A percentile compares a stretch with the other conserved stretches of the same genome.
Evolutionary conservation across 2,797 vertebrate species (phyloP).

Genomic region (Myioborus miniatus): DNA sequence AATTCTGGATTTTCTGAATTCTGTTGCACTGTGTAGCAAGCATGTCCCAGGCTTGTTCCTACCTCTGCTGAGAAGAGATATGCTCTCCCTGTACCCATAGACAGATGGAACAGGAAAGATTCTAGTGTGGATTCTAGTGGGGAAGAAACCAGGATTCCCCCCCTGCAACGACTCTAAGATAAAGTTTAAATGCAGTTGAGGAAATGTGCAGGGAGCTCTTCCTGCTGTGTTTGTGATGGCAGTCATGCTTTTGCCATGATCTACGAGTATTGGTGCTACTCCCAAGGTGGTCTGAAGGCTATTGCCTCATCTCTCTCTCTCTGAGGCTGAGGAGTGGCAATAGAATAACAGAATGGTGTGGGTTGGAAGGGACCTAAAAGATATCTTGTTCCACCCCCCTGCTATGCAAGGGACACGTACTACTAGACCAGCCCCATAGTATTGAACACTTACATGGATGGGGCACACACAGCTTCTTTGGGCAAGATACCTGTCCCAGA

Average conservation of each 20-base stretch:
- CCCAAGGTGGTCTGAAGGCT: background rate
- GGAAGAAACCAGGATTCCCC: background rate
- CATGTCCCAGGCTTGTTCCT: background rate
- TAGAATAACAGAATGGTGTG: background rate
- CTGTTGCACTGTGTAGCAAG: background rate
- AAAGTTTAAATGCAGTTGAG: background rate
- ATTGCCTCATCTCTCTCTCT: background rate
- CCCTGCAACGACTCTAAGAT: rapidly evolving
- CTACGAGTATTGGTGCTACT: background rate
- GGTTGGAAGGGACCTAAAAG: background rate
- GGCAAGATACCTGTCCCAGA: background rate
- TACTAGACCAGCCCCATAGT: background rate
- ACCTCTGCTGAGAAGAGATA: background rate
- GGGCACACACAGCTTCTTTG: background rate
- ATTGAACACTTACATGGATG: background rate
- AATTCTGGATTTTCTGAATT: background rate
- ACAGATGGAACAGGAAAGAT: background rate
- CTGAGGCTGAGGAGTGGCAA: background rate
- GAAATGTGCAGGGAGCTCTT: background rate
- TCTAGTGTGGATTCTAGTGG: background rate
- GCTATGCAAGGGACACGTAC: background rate
- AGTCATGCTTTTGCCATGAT: background rate
- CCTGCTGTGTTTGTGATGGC: background rate
- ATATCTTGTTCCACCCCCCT: rapidly evolving
- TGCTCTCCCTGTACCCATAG: background rate